Evolutionary conservation across 64 coral and sea anemone genomes (phyloP), one percentile per base, ranked within the genome.

Genomic region (Cladopsammia gracilis): DNA sequence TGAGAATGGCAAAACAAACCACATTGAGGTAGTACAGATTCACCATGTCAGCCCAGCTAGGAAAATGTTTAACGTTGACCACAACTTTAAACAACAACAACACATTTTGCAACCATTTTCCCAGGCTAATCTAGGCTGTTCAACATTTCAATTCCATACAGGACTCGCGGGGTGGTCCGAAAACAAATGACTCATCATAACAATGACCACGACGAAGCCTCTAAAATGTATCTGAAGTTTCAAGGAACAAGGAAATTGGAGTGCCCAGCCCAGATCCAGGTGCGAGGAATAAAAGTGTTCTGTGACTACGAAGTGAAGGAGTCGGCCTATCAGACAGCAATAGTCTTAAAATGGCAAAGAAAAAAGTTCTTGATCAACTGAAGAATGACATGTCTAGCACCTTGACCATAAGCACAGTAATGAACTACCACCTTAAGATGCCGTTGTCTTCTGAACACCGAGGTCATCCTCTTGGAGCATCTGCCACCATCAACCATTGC

Each of bases 321-420:
- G 57, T 3, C 6, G 10, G 24, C 14, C 6, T 24, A 18, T 23
- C 15, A 14, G 10, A 77, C 87, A 2, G 42, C 6, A 53, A 89
- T 54, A 89, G 87, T 53, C 73, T 78, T 48, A 77, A 48, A 66
- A 20, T 77, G 73, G 87, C 87, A 3, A 77, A 89, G 58, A 46
- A 65, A 25, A 11, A n/a, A 8, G 58, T 60, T 51, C 87, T 77
- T 46, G 11, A 25, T 10, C 85, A 20, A 14, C n/a, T 87, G 23
- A 57, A 50, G 24, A 14, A 74, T 20, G 70, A 74, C 50, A 25
- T 73, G 70, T 44, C 25, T 3, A 87, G 47, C 34, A 46, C 46
- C 25, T 20, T 20, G 25, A 11, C 7, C 7, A 57, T 75, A n/a
- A 54, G 56, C 2, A 88, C 66, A 46, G 57, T 43, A 71, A 26